phyloP scores from a whole-genome alignment of 2,888 invertebrate genomes.

The Caenorhabditis sp. region DNA sequence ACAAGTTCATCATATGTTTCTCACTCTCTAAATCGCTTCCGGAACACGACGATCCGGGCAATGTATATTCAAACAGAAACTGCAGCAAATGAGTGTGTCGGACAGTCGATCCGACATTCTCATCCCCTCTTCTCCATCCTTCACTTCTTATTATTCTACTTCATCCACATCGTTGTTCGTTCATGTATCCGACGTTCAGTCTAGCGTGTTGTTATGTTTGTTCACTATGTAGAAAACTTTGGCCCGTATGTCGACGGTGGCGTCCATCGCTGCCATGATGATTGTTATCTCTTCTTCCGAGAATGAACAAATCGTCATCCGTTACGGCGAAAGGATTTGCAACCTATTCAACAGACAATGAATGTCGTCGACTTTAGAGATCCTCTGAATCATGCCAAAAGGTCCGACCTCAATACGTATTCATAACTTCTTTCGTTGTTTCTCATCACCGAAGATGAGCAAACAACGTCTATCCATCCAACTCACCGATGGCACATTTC shows the following conservation, averaged over 20 bases:
- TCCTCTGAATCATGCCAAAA: not conserved
- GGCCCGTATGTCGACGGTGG: constrained; percentile 26
- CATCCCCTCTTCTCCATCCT: not conserved
- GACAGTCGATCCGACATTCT: constrained; percentile 37
- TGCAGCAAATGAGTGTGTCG: constrained; percentile 59
- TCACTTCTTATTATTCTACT: not conserved
- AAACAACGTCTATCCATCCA: constrained; percentile 27
- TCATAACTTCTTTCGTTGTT: not conserved
- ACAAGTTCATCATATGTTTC: constrained; percentile 30
- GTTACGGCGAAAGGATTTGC: constrained; percentile 35
- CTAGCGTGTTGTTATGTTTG: constrained; percentile 56
- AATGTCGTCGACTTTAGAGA: not conserved
- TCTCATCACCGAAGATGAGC: constrained; percentile 16
- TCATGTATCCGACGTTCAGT: constrained; percentile 42
- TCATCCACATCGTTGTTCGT: constrained; percentile 29
- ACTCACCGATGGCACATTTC: constrained; percentile 36
- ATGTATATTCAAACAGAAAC: constrained; percentile 28
- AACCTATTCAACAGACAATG: constrained; percentile 30
- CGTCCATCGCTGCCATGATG: constrained; percentile 28
- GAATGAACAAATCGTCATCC: constrained; percentile 47
- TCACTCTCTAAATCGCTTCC: constrained; percentile 61
- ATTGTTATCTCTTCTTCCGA: constrained; percentile 55
- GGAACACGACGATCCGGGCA: constrained; percentile 24
- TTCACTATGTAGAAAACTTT: constrained; percentile 44
- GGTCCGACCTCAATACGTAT: not conserved